Evolutionary conservation across 2,113 vertebrate genomes (phyloP).

Genomic region (Pseudonaja textilis): DNA sequence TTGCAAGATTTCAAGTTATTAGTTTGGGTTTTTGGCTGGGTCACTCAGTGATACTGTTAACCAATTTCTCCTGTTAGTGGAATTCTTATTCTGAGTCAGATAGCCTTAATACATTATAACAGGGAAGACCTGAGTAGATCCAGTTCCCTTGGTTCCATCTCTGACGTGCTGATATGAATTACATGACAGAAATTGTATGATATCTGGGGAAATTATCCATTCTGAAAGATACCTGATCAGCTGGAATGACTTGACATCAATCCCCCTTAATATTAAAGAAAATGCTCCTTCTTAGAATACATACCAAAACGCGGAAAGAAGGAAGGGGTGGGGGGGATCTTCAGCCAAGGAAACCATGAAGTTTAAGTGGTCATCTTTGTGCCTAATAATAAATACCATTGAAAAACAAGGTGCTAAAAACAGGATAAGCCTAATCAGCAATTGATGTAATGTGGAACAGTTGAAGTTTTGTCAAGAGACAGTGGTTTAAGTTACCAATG

Average conservation of each 20-base stretch:
- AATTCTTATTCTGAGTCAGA: constrained; percentile 65
- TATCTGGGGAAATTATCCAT: constrained; percentile 5
- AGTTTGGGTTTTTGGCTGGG: constrained; percentile 8
- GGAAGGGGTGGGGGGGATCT: background rate
- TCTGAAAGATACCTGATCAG: background rate
- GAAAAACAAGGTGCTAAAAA: constrained; percentile 68
- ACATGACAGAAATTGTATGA: background rate
- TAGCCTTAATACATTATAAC: constrained; percentile 70
- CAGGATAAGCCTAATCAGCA: constrained; percentile 60
- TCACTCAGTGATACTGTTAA: constrained; percentile 37
- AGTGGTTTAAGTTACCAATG: constrained; percentile 29
- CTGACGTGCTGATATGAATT: constrained; percentile 19
- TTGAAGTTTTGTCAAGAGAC: constrained; percentile 53
- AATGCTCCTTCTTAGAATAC: constrained; percentile 9
- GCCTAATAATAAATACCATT: constrained; percentile 64
- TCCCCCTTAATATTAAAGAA: constrained; percentile 36
- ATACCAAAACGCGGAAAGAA: background rate
- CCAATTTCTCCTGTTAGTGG: constrained; percentile 49
- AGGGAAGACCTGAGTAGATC: constrained; percentile 48
- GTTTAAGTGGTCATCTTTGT: constrained; percentile 61
- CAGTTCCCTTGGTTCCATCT: constrained; percentile 40
- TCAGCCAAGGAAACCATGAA: constrained; percentile 53
- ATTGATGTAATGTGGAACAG: constrained; percentile 49
- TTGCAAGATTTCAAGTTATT: constrained; percentile 22
- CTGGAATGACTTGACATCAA: constrained; percentile 34